Percentiles rank a stretch among this genome's conserved stretches.
Conservation (phyloP, 2,113 vertebrate species). For the Periophthalmodon schlosseri region DNA sequence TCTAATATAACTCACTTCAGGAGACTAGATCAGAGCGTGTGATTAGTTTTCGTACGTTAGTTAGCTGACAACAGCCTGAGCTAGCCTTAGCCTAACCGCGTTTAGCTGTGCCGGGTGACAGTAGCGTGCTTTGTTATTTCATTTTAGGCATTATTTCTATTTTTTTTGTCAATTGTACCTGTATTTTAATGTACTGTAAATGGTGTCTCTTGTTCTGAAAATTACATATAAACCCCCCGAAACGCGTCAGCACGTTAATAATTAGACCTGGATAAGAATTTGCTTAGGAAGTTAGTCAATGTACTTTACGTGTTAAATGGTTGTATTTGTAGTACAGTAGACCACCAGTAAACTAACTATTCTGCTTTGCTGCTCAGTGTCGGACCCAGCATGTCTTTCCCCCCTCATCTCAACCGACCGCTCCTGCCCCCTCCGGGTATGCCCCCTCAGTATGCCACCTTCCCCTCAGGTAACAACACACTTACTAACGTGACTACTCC, state of each 20-base stretch:
- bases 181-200: neutral
- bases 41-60: conserved; percentile 14
- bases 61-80: conserved; percentile 15
- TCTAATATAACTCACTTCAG: neutral
- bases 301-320: neutral
- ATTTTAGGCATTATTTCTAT: conserved; percentile 9
- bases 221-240: neutral
- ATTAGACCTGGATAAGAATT: neutral
- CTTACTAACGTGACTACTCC: neutral
- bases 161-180: neutral
- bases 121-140: conserved; percentile 47
- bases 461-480: conserved; percentile 84
- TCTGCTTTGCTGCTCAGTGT: conserved; percentile 74
- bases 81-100: conserved; percentile 41
- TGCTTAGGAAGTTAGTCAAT: neutral
- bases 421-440: conserved; percentile 91
- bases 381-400: conserved; percentile 88
- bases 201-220: neutral
- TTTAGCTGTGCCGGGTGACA: conserved; percentile 29
- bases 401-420: conserved; percentile 95
- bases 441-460: conserved; percentile 93
- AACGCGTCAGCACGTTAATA: neutral
- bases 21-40: neutral
- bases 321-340: neutral
- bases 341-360: neutral